Evolutionary conservation across 2,797 vertebrate genomes (phyloP).

Genomic region (Anniella stebbinsi): DNA sequence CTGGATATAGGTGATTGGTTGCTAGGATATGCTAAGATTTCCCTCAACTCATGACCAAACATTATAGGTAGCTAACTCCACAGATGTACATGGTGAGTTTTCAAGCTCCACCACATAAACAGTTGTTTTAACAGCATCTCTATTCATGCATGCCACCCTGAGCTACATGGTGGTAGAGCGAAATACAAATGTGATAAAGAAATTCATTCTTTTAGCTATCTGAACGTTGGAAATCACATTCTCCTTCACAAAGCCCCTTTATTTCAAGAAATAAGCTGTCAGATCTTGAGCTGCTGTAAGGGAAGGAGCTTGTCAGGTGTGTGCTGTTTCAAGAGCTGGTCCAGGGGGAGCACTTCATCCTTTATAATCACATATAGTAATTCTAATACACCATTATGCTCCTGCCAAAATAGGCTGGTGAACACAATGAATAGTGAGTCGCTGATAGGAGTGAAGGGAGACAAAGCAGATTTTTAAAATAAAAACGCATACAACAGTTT

Average conservation of each 20-base stretch:
- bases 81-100: not conserved
- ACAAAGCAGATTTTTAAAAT: not conserved
- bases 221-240: not conserved
- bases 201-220: not conserved
- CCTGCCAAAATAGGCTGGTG: constrained; percentile 6
- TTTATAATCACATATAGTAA: constrained; percentile 27
- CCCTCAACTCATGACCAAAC: not conserved
- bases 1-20: not conserved
- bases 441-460: not conserved
- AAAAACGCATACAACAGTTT: not conserved
- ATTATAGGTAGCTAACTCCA: not conserved
- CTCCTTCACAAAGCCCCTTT: constrained; percentile 2
- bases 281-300: not conserved
- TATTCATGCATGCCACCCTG: not conserved
- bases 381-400: constrained; percentile 15
- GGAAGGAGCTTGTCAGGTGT: constrained; percentile 2
- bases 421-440: not conserved
- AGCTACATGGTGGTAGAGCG: not conserved
- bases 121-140: not conserved
- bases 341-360: constrained; percentile 13
- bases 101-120: not conserved
- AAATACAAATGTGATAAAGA: not conserved
- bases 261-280: constrained; percentile 16
- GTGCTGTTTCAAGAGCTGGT: not conserved
- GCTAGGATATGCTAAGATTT: not conserved